Base-by-base conservation (phyloP, 2,888 invertebrate species). In the Hydrotaea cyrtoneurina region DNA sequence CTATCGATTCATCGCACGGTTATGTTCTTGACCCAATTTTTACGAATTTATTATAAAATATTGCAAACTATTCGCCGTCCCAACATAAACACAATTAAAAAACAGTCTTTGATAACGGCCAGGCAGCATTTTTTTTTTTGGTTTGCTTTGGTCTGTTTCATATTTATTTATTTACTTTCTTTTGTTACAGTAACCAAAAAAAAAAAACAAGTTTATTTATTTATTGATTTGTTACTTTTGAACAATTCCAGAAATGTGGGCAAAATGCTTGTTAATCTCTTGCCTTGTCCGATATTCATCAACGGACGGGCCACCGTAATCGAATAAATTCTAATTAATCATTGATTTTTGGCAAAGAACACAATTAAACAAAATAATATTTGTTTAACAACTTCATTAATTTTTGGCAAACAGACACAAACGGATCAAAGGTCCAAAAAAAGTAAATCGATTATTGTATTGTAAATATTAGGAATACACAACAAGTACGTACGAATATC, bases 1-100 rank as follows among this genome's bases (percentile, higher is more conserved):
- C 50, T 13, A 53, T 23, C 50, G 21, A 19, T 66, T 50, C 36
- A 26, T 36, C 64, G 15, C 39, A 64, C 71, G 36, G 21, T 78
- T 64, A 55, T 73, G 66, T 79, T 79, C 81, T 85, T 85, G 84
- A 81, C 84, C 84, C 36, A 76, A 66, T 69, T 81, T 55, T 74
- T 77, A 2, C 13, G 19, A 57, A 73, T 76, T 77, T 46, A 66
- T 62, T 62, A 62, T 31, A 66, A 55, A 75, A 78, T 64, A 39
- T 19, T 75, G n/a, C 3, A 31, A 31, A 7, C 31, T 31, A 71
- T 46, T 53, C n/a, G 55, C 19, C 19, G 10, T 17, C 19, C 17
- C 2, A 19, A 21, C 21, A 39, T 21, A 2, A 21, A 55, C 21
- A 59, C 21, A 69, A 69, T 39, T 39, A 39, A 39, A 46, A 23